These are phyloP conservation scores for Drosophila navojoa DNA, from an alignment of 1,140 invertebrate species.

Conservation along the genomic window DNA sequence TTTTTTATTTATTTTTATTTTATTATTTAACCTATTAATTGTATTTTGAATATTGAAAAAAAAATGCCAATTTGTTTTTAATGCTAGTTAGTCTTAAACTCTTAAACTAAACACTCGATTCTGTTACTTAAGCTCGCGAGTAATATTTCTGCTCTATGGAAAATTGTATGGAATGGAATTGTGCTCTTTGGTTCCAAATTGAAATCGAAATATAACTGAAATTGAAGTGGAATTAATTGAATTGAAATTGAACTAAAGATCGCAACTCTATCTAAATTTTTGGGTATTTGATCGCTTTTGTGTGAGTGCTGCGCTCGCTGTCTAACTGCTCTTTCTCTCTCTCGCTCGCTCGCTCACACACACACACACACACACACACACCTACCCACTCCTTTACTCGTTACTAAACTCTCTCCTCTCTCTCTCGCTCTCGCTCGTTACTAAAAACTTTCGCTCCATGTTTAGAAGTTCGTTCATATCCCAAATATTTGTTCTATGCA, in stretches of 20 bases:
- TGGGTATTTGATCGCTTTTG: conserved; percentile 13
- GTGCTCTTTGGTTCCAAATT: background rate
- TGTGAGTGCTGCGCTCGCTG: conserved; percentile 1
- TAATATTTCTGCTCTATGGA: conserved; percentile 1
- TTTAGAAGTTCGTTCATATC: conserved; percentile 6
- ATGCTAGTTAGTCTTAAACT: conserved; percentile 22
- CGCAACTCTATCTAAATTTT: background rate
- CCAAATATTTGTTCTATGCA: conserved; percentile 14
- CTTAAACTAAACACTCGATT: conserved; percentile 1
- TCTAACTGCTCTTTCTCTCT: conserved; percentile 4
- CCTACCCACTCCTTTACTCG: no score
- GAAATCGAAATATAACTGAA: no score
- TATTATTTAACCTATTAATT: conserved; percentile 13
- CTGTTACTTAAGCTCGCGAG: conserved; percentile 1
- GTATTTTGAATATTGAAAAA: conserved; percentile 12
- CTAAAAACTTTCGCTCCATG: conserved; percentile 22
- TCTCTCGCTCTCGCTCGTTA: conserved; percentile 10
- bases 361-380: no score
- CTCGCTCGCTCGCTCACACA: background rate
- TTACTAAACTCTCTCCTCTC: background rate
- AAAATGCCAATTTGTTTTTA: conserved; percentile 50
- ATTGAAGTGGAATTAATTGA: no score
- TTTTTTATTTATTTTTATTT: conserved; percentile 20
- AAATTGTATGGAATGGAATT: background rate
- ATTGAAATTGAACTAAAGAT: no score